Evolutionary conservation across 2,797 vertebrate species (phyloP).

Genomic region (Calcarius lapponicus): DNA sequence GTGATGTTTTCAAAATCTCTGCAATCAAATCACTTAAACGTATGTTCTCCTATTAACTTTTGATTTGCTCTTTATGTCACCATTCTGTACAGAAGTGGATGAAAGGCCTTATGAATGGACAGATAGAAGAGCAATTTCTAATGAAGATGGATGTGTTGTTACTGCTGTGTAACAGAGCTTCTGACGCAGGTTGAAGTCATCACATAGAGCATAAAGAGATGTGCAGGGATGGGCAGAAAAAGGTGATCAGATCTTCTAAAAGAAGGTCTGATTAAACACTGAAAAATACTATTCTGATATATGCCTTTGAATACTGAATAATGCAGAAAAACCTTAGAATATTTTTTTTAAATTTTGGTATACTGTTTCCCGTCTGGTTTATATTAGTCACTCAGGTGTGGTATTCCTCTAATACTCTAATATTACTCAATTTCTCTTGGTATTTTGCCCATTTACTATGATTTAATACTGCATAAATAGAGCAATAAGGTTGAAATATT

Average conservation of each 20-base stretch:
- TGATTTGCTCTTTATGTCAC: not conserved
- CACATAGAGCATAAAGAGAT: not conserved
- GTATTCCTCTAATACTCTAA: not conserved
- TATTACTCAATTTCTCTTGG: not conserved
- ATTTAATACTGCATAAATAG: not conserved
- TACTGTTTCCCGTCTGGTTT: not conserved
- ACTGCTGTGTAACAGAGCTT: not conserved
- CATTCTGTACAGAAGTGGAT: not conserved
- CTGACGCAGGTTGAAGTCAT: not conserved
- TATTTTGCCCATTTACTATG: not conserved
- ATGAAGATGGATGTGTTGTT: not conserved
- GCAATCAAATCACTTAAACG: not conserved
- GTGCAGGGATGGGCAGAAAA: not conserved
- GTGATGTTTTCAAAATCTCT: not conserved
- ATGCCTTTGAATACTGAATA: not conserved
- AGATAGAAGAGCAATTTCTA: not conserved
- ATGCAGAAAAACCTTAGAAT: not conserved
- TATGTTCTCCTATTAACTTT: not conserved
- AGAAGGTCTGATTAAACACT: not conserved
- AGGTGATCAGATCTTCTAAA: not conserved
- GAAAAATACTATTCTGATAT: not conserved
- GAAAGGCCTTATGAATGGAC: not conserved
- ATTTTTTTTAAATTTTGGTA: not conserved
- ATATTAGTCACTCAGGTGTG: not conserved
- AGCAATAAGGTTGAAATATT: not conserved